Base-by-base conservation (phyloP, 2,888 invertebrate species). In the Mesoligia furuncula region DNA sequence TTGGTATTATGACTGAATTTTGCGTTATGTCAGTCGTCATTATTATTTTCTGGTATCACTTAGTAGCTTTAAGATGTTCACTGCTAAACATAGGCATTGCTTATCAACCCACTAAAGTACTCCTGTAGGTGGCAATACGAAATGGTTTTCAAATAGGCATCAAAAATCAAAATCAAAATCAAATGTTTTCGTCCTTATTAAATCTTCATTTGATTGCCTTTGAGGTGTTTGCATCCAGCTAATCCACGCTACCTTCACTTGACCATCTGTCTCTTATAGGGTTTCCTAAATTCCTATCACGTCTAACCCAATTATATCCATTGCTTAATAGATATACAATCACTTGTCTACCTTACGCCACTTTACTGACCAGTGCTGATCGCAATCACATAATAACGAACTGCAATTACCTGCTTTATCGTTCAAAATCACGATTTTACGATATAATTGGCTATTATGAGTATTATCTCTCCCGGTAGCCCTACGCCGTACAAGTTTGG, bases 361-460 rank as follows among this genome's bases (percentile, higher is more conserved):
- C 61, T 11, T 2, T 27, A 39, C 27, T 36, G 17, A 31, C 68
- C 68, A 11, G 57, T 27, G 57, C 79, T 45, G 82, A 80, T 85
- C 68, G 45, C 61, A 72, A 77, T 76, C 79, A 64, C 57, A 65
- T 75, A 76, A 81, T 79, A 68, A 75, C 75, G 75, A 5, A 36
- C 36, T 36, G 54, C 66, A 74, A 77, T 81, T 84, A 85, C 70
- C 57, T 27, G 36, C 57, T 74, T 85, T 82, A 84, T 84, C 84
- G 85, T 79, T 85, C 66, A 84, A 81, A 85, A 84, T 81, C 84
- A 65, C 54, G 79, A 82, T 85, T 82, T 75, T 73, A 73, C 57
- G 83, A 82, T 85, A 75, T 84, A 84, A 85, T 85, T 85, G 85
- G 82, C 75, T 36, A 85, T 81, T 85, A 80, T 83, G 68, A 62